These are phyloP conservation scores for Craseonycteris thonglongyai DNA, from an alignment of 2,113 vertebrate species.

Conservation along the genomic window DNA sequence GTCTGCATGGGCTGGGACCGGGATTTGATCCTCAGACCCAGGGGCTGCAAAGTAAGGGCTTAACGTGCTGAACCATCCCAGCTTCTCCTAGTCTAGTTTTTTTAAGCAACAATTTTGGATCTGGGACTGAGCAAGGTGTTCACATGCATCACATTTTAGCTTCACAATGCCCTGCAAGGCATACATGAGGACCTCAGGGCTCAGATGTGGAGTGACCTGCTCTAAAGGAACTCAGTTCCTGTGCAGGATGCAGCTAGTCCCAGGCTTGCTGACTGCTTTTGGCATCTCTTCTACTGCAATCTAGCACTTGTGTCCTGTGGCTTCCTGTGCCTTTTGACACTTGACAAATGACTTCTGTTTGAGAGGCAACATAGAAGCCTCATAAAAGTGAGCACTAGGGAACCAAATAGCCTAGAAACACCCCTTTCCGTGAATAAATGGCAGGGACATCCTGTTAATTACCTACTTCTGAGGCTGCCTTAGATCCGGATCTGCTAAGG, in stretches of 20 bases:
- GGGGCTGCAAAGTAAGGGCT: no score
- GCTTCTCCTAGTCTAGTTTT: neutral
- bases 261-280: neutral
- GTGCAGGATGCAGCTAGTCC: neutral
- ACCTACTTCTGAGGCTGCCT: neutral
- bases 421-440: neutral
- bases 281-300: neutral
- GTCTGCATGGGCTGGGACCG: no score
- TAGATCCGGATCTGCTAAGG: neutral
- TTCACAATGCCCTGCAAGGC: neutral
- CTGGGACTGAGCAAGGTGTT: neutral
- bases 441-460: neutral
- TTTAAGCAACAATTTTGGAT: neutral
- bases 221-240: neutral
- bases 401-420: neutral
- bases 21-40: no score
- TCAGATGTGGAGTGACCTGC: neutral
- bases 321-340: neutral
- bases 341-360: neutral
- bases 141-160: neutral
- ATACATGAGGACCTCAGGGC: neutral
- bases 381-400: neutral
- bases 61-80: no score
- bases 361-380: neutral
- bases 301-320: no score